Evolutionary conservation across 2,797 vertebrate species (phyloP).

Genomic region (Anniella stebbinsi): DNA sequence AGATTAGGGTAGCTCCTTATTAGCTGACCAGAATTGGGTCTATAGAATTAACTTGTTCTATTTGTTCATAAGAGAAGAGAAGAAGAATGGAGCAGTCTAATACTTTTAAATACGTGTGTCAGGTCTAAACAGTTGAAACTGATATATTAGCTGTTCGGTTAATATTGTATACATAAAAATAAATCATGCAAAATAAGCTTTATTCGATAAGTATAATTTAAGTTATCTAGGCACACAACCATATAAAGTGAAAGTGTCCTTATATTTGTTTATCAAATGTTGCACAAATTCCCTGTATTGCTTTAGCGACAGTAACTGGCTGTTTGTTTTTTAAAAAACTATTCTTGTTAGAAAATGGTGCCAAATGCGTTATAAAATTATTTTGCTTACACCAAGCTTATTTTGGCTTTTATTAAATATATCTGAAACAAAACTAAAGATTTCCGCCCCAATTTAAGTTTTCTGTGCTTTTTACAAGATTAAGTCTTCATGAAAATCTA

Average conservation of each 20-base stretch:
- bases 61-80: not conserved
- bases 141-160: not conserved
- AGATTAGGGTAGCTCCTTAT: not conserved
- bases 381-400: slow-evolving; percentile 5
- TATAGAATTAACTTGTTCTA: not conserved
- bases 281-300: slow-evolving; percentile 54
- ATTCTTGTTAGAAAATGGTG: slow-evolving; percentile 26
- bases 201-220: slow-evolving; percentile 61
- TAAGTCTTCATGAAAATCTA: slow-evolving; percentile 16
- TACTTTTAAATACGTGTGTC: not conserved
- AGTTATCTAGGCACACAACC: slow-evolving; percentile 69
- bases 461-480: slow-evolving; percentile 23
- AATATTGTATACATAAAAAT: not conserved
- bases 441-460: slow-evolving; percentile 6
- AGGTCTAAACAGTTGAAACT: not conserved
- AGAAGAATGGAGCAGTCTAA: not conserved
- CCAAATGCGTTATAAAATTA: slow-evolving; percentile 22
- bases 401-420: slow-evolving; percentile 8
- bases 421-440: not conserved
- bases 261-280: slow-evolving; percentile 44
- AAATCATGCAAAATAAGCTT: slow-evolving; percentile 72
- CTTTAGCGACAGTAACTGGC: slow-evolving; percentile 35
- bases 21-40: not conserved
- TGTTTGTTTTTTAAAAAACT: slow-evolving; percentile 3
- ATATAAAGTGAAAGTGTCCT: slow-evolving; percentile 63